Evolutionary conservation across 2,888 invertebrate species (phyloP).

Genomic region (Apotomis betuletana): DNA sequence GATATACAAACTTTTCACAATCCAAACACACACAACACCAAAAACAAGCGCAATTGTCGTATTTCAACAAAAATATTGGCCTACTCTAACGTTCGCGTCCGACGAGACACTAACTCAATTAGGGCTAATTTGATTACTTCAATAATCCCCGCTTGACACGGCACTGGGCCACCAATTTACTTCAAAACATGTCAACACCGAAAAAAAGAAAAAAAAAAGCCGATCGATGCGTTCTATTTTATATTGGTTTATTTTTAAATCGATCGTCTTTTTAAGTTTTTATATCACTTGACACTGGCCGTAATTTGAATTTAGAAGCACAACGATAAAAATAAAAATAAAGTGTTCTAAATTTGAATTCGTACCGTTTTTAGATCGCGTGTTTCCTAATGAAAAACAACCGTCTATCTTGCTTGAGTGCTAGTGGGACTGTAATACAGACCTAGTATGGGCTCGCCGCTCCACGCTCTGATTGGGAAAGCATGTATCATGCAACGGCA

Average conservation of each 20-base stretch:
- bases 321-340: constrained; percentile 6
- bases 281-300: constrained; percentile 13
- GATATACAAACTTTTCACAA: constrained; percentile 34
- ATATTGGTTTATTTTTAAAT: background rate
- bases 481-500: constrained; percentile 75
- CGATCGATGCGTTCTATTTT: no score
- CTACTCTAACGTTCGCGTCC: constrained; percentile 50
- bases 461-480: constrained; percentile 78
- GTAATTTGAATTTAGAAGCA: constrained; percentile 6
- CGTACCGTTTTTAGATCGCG: constrained; percentile 49
- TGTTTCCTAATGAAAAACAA: constrained; percentile 60
- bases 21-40: constrained; percentile 34
- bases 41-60: constrained; percentile 27
- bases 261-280: background rate
- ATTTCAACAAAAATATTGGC: constrained; percentile 50
- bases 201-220: background rate
- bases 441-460: constrained; percentile 61
- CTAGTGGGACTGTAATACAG: constrained; percentile 64
- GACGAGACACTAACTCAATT: constrained; percentile 75
- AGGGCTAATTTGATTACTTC: constrained; percentile 76
- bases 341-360: constrained; percentile 29
- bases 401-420: constrained; percentile 72
- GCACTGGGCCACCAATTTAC: constrained; percentile 49
- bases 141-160: constrained; percentile 61
- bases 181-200: constrained; percentile 38